Evolutionary conservation across 1,140 invertebrate species (phyloP).

Genomic region (Wiebesia pumilae): DNA sequence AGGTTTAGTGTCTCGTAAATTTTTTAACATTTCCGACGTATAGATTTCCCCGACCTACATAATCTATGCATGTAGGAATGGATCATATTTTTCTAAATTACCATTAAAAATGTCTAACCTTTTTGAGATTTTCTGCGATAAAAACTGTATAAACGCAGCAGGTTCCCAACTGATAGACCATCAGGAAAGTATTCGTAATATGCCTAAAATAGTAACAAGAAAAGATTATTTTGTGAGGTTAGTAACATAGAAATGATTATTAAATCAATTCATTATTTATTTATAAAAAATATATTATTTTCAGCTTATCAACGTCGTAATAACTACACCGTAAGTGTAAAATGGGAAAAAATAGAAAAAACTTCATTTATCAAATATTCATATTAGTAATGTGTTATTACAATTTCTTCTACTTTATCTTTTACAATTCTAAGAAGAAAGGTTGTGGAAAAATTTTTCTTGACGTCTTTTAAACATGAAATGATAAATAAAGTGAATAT

Average conservation of each 20-base stretch:
- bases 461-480: background rate
- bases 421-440: background rate
- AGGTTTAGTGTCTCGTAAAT: too few species aligned
- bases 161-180: constrained; percentile 90
- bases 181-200: constrained; percentile 81
- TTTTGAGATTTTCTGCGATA: constrained; percentile 83
- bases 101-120: constrained; percentile 70
- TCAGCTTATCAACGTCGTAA: background rate
- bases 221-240: constrained; percentile 28
- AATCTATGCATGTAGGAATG: too few species aligned
- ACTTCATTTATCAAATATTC: background rate
- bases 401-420: background rate
- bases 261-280: background rate
- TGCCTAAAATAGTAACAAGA: constrained; percentile 68
- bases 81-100: background rate
- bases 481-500: background rate
- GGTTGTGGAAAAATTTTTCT: background rate
- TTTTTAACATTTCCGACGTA: too few species aligned
- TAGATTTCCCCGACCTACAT: too few species aligned
- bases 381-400: background rate
- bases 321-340: too few species aligned
- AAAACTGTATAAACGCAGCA: constrained; percentile 94
- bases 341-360: too few species aligned
- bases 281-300: too few species aligned
- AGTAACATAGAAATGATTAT: background rate